These are phyloP conservation scores for Bolinopsis microptera DNA, from an alignment of 37 sponge, comb jelly and placozoan genomes.

Conservation along the genomic window DNA sequence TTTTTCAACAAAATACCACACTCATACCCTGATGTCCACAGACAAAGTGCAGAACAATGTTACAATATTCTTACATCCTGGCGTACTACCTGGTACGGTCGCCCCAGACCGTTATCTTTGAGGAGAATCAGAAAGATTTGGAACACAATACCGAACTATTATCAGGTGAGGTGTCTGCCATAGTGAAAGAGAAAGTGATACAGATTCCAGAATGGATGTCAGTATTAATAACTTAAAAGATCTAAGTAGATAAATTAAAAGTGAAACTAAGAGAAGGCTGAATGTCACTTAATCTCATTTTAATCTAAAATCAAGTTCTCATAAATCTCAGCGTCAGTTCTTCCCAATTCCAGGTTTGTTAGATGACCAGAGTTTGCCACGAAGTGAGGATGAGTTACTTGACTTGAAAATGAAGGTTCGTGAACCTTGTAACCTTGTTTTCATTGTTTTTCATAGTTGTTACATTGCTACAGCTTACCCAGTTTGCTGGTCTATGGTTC, in stretches of 20 bases:
- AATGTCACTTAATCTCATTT: too few species aligned
- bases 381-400: neutral
- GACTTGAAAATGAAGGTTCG: neutral
- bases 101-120: constrained; percentile 7
- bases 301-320: too few species aligned
- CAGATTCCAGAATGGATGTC: neutral
- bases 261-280: too few species aligned
- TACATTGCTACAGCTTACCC: too few species aligned
- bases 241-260: neutral
- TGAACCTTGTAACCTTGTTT: neutral
- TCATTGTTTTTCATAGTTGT: too few species aligned
- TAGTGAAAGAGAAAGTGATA: neutral
- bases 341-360: neutral
- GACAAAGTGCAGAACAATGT: constrained; percentile 44
- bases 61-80: constrained; percentile 18
- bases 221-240: neutral
- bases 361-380: neutral
- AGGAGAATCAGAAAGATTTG: constrained; percentile 61
- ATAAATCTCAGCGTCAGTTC: too few species aligned
- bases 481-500: too few species aligned
- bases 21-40: too few species aligned
- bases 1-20: too few species aligned
- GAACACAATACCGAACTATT: constrained; percentile 58
- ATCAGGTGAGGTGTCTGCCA: too few species aligned
- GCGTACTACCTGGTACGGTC: constrained; percentile 18